phyloP scores from a whole-genome alignment of 2,797 vertebrate genomes.

The Xerus rutilus region DNA sequence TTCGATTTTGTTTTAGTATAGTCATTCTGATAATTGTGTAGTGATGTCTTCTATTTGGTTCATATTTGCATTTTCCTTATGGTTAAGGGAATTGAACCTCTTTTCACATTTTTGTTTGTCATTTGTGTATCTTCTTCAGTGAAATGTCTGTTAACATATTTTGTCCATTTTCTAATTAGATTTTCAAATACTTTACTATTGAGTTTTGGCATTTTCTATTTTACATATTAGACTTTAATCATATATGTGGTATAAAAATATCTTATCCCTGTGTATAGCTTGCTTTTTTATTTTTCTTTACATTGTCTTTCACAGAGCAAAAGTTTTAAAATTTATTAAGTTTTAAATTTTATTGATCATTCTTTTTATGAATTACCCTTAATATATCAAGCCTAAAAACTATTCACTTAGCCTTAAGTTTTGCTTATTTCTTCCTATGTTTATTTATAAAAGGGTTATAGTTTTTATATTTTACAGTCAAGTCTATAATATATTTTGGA shows the following conservation, averaged over 20 bases:
- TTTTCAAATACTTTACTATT: not conserved
- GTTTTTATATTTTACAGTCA: conserved; percentile 7
- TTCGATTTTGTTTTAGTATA: not conserved
- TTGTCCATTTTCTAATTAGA: not conserved
- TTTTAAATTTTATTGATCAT: conserved; percentile 1
- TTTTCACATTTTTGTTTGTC: not conserved
- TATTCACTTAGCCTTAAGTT: not conserved
- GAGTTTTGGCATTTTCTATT: not conserved
- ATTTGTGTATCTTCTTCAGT: not conserved
- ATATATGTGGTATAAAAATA: not conserved
- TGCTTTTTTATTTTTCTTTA: not conserved
- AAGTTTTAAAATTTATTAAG: conserved; percentile 17
- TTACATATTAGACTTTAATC: not conserved
- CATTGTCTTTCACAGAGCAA: not conserved
- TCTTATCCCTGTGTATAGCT: not conserved
- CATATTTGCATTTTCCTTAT: not conserved
- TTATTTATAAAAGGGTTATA: not conserved
- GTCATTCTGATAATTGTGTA: not conserved
- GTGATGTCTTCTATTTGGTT: not conserved
- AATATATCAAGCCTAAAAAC: not conserved
- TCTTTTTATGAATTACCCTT: not conserved
- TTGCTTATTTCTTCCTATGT: not conserved
- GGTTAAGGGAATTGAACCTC: not conserved
- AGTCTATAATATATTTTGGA: not conserved
- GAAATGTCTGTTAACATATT: conserved; percentile 14